Conservation (phyloP, 2,797 vertebrate genomes). For the Tapera naevia region DNA sequence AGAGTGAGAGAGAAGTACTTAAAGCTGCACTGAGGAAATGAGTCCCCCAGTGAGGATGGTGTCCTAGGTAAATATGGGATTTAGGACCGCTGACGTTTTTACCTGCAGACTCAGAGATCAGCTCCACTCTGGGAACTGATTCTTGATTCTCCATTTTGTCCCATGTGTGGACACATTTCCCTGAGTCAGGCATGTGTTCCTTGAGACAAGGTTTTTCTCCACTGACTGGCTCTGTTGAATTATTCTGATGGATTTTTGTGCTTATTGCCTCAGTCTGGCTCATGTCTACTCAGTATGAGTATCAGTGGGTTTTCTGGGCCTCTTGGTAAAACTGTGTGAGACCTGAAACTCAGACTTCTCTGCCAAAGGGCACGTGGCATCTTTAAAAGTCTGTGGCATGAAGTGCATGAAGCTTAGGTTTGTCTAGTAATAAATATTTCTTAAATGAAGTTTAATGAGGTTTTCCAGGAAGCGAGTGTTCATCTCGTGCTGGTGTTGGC, state of each 20-base stretch:
- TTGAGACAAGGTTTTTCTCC: not conserved
- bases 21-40: not conserved
- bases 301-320: not conserved
- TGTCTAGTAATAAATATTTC: not conserved
- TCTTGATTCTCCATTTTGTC: not conserved
- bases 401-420: not conserved
- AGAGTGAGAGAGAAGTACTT: not conserved
- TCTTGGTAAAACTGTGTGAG: not conserved
- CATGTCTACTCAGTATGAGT: not conserved
- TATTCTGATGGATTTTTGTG: not conserved
- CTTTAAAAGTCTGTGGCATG: not conserved
- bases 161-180: not conserved
- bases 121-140: not conserved
- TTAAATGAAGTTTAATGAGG: not conserved
- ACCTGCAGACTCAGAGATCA: not conserved
- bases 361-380: not conserved
- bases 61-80: not conserved
- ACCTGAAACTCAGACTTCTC: not conserved
- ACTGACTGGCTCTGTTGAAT: not conserved
- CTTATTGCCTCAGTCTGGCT: not conserved
- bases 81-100: not conserved
- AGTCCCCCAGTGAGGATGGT: not conserved
- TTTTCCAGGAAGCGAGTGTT: not conserved
- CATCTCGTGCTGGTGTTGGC: not conserved
- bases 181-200: not conserved